These are phyloP conservation scores for Callochromis pleurospilus DNA, from an alignment of 2,113 vertebrate genomes.

Conservation along the genomic window DNA sequence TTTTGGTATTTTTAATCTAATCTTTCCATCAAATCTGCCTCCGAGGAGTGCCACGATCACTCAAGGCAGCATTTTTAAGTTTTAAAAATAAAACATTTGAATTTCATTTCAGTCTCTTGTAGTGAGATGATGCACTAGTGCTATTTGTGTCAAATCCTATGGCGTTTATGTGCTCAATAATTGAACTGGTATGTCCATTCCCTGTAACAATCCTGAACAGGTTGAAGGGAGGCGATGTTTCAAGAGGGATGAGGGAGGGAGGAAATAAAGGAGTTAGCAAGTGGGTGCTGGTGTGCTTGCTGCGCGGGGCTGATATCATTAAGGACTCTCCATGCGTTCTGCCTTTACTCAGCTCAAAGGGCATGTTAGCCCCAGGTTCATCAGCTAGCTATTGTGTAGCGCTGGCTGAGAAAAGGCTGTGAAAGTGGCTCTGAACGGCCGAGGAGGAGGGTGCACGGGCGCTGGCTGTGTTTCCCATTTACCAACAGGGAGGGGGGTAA, in stretches of 20 bases:
- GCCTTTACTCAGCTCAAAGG: conserved; percentile 47
- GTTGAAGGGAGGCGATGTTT: not conserved
- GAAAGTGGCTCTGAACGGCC: conserved; percentile 22
- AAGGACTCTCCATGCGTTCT: conserved; percentile 52
- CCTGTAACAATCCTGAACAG: not conserved
- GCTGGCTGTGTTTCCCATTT: conserved; percentile 43
- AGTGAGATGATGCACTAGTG: not conserved
- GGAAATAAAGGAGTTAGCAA: not conserved
- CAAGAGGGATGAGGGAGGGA: not conserved
- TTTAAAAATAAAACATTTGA: conserved; percentile 37
- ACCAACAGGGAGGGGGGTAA: conserved; percentile 28
- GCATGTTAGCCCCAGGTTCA: conserved; percentile 61
- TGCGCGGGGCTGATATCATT: conserved; percentile 50
- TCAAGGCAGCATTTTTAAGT: conserved; percentile 41
- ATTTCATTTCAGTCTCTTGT: conserved; percentile 33
- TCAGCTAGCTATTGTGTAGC: conserved; percentile 51
- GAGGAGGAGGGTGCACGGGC: not conserved
- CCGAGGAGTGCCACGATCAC: conserved; percentile 32
- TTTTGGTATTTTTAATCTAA: conserved; percentile 26
- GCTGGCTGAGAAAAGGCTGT: conserved; percentile 18
- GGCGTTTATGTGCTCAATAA: not conserved
- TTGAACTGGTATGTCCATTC: not conserved
- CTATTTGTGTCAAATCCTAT: conserved; percentile 25
- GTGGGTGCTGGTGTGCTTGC: conserved; percentile 1
- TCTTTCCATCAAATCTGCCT: conserved; percentile 47